These are phyloP conservation scores for Phasia obesa DNA, from an alignment of 2,888 invertebrate genomes.

Conservation along the genomic window DNA sequence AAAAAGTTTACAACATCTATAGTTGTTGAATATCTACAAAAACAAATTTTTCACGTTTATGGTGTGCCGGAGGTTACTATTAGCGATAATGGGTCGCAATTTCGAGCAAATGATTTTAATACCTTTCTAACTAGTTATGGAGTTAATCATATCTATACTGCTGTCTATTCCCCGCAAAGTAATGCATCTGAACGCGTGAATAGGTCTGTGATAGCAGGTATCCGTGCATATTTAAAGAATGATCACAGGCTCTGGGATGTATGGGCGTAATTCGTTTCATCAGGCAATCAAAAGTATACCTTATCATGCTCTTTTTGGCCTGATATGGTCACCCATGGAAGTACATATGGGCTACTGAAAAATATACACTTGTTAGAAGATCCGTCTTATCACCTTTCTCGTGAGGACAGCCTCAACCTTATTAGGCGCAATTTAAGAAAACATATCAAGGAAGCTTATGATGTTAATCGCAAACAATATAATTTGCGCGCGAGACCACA, in stretches of 20 bases:
- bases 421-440: neutral
- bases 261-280: neutral
- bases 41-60: slow-evolving; percentile 67
- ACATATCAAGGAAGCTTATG: neutral
- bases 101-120: slow-evolving; percentile 1
- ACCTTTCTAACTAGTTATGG: slow-evolving; percentile 73
- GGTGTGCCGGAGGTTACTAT: no score
- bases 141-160: neutral
- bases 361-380: neutral
- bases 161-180: no score
- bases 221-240: neutral
- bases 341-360: neutral
- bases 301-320: neutral
- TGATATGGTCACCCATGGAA: neutral
- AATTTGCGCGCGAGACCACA: neutral
- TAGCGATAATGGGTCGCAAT: neutral
- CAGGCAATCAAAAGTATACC: neutral
- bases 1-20: slow-evolving; percentile 37
- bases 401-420: neutral
- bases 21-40: slow-evolving; percentile 2
- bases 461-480: neutral
- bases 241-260: neutral
- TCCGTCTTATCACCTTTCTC: neutral
- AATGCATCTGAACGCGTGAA: neutral
- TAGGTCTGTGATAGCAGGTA: neutral